These are phyloP conservation scores for Onychostoma macrolepis DNA, from an alignment of 2,113 vertebrate species.

Conservation along the genomic window DNA sequence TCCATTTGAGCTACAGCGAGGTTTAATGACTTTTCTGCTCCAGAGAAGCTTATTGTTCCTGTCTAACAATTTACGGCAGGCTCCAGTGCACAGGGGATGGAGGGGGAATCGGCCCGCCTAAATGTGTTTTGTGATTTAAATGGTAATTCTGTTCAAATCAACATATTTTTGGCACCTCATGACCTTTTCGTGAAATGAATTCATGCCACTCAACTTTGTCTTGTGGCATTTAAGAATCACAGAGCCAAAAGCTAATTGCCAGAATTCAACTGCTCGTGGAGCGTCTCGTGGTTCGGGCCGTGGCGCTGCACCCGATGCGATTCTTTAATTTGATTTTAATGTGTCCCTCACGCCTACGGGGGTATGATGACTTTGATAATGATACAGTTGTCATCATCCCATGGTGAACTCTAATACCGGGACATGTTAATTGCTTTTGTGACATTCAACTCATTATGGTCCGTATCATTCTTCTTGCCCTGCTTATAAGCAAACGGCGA, in stretches of 20 bases:
- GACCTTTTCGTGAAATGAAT: conserved; percentile 75
- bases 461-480: conserved; percentile 62
- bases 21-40: conserved; percentile 60
- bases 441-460: conserved; percentile 73
- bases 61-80: conserved; percentile 69
- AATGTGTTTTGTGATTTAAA: conserved; percentile 68
- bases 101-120: conserved; percentile 61
- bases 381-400: conserved; percentile 79
- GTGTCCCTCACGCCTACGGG: conserved; percentile 75
- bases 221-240: conserved; percentile 77
- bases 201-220: conserved; percentile 72
- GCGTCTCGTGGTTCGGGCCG: conserved; percentile 69
- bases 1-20: conserved; percentile 48
- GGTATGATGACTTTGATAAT: conserved; percentile 73
- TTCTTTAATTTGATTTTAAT: conserved; percentile 83
- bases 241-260: conserved; percentile 73
- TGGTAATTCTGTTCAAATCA: conserved; percentile 73
- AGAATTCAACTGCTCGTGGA: conserved; percentile 66
- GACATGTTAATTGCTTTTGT: conserved; percentile 75
- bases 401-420: conserved; percentile 74
- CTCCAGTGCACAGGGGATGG: conserved; percentile 51
- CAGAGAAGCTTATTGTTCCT: conserved; percentile 68
- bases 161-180: conserved; percentile 76
- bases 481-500: conserved; percentile 52
- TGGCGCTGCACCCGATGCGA: conserved; percentile 73